Base-by-base conservation (phyloP, 2,113 vertebrate genomes). In the Saccopteryx leptura region DNA sequence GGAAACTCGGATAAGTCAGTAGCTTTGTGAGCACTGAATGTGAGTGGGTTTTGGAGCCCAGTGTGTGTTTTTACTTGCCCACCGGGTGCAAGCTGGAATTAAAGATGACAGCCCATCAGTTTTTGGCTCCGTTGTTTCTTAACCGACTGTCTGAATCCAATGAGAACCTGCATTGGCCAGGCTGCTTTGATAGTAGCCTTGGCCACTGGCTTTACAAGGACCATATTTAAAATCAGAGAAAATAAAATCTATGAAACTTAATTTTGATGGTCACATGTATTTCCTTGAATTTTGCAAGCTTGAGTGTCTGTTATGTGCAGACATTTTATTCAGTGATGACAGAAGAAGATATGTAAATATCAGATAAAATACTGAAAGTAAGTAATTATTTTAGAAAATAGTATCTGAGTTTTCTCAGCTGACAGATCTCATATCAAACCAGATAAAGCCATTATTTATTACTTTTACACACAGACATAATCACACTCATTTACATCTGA, bases 371-470 rank as follows among this genome's bases (percentile, higher is more conserved):
- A 63, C n/a, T 56, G 61, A 58, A 50, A 78, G 24, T 13, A 14
- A 82, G 69, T 24, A 71, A 33, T 65, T 92, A 31, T 46, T 95
- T 46, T 83, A 90, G 52, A 78, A 92, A 88, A 24, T 18, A 66
- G 3, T 50, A 56, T 56, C 46, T 63, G 7, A 28, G 56, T 76
- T 89, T 89, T 89, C n/a, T 52, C 9, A 74, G 26, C 23, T 80
- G 5, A 81, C 61, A 69, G 33, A 46, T 17, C 5, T 66, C 8
- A 24, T 24, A 58, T 85, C 33, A 82, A 93, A 75, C 10, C 1
- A 33, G 31, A 50, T 24, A 81, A 69, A 89, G 33, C 39, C 17
- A 46, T 91, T 33, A n/a, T 83, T 66, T 18, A 8, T 82, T 81
- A 31, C 61, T 72, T 61, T 54, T 15, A 54, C 4, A 85, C 11